Conservation (phyloP, 2,113 vertebrate species). For the Epinephelus moara region DNA sequence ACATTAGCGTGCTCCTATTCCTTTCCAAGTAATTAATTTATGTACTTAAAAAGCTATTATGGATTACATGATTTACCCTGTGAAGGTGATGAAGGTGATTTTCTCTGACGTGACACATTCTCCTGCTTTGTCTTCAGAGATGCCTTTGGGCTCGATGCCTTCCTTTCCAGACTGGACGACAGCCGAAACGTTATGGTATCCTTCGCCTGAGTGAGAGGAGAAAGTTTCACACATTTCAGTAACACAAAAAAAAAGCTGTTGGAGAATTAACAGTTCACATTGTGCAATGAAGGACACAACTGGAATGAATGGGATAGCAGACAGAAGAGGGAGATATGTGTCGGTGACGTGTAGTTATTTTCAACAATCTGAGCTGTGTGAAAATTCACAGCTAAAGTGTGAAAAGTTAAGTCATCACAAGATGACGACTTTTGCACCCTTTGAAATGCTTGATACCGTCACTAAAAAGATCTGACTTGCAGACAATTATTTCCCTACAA, state of each 20-base stretch:
- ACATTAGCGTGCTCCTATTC: neutral
- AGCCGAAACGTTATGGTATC: constrained; percentile 88
- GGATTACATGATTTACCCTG: constrained; percentile 78
- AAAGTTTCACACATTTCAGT: constrained; percentile 33
- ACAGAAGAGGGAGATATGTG: neutral
- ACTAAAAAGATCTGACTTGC: neutral
- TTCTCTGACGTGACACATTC: constrained; percentile 57
- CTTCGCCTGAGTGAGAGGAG: constrained; percentile 73
- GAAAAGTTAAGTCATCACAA: constrained; percentile 25
- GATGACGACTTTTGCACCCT: constrained; percentile 17
- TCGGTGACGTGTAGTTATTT: constrained; percentile 9
- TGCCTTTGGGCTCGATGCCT: constrained; percentile 52
- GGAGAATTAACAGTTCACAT: constrained; percentile 10
- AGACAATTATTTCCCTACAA: neutral
- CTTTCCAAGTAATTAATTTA: neutral
- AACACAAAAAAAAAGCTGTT: neutral
- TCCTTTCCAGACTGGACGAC: constrained; percentile 76
- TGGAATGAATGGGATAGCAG: constrained; percentile 1
- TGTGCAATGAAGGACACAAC: neutral
- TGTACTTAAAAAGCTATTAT: constrained; percentile 29
- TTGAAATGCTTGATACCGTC: neutral
- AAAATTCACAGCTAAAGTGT: constrained; percentile 36
- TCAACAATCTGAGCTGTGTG: constrained; percentile 24
- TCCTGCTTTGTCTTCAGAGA: constrained; percentile 53
- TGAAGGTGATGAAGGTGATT: constrained; percentile 70